phyloP scores from a whole-genome alignment of 1,140 invertebrate genomes.

The Orchesella cincta region DNA sequence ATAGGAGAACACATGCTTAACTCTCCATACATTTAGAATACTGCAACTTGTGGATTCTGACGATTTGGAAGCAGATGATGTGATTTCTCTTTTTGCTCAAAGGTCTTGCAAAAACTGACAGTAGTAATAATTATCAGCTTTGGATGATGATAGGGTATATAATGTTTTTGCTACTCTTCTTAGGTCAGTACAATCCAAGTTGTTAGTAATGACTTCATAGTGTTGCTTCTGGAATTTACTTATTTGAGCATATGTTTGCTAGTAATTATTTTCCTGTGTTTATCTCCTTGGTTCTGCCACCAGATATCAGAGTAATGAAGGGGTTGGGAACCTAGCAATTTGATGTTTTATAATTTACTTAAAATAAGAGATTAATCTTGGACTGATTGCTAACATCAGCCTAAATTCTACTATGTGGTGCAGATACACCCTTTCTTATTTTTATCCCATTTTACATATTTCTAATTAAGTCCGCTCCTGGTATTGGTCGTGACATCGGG shows the following conservation, averaged over 20 bases:
- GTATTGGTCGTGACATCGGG: neutral
- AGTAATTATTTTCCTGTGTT: no score
- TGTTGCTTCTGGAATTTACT: constrained; percentile 3
- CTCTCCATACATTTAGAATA: neutral
- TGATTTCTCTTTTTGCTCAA: neutral
- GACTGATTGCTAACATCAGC: no score
- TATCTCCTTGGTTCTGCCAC: no score
- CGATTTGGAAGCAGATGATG: neutral
- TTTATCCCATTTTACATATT: no score
- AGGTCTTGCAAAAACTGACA: neutral
- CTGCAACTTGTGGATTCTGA: neutral
- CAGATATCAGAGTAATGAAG: no score
- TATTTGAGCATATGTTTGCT: constrained; percentile 13
- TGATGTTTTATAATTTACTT: no score
- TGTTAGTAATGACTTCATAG: neutral
- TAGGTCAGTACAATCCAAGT: neutral
- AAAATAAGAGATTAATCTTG: no score
- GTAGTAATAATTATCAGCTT: neutral
- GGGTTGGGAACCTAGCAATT: no score
- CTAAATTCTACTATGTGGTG: no score
- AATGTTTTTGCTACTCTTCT: neutral
- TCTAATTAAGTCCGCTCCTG: neutral
- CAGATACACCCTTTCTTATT: no score
- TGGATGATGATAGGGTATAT: neutral
- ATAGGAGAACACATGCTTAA: no score